Evolutionary conservation across 2,888 invertebrate genomes (phyloP), one percentile per base, ranked within the genome.

Genomic region (Chloroclystis v-ata): DNA sequence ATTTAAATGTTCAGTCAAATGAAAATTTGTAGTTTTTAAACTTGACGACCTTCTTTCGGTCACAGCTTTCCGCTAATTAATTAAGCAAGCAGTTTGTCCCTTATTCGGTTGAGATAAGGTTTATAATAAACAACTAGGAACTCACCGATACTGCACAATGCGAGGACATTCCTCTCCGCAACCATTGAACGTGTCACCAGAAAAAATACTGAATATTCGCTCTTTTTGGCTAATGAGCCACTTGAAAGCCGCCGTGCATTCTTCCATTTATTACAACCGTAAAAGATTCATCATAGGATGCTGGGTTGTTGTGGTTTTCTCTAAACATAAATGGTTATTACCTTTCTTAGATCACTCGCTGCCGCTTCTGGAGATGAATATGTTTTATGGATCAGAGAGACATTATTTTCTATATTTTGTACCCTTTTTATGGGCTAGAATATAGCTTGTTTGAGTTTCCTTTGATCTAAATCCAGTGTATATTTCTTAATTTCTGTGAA

Each of bases 191-290:
- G 39, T 54, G 52, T 52, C 52, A 41, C 55, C 47, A 51, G 60
- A 67, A 66, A 69, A 60, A 52, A 47, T 44, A 20, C 20, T 20
- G 20, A 20, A 20, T 47, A 52, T 57, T 62, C 59, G 59, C 56
- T 54, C 20, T 43, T 64, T 69, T 68, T 57, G 59, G 59, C 70
- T 75, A 79, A 82, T 79, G 76, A 73, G 70, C 65, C 16, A 56
- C 63, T 58, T 66, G 62, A 75, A 78, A 81, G 63, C 65, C 44
- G 61, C 75, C 76, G 78, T 68, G 54, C 3, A 20, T 20, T 20
- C n/a, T n/a, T n/a, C 51, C 58, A 54, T 43, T 56, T 67, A 73
- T 78, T 74, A 70, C 64, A 59, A 52, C 51, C 54, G 51, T 59
- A 63, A 59, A 47, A 52, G 43, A 47, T 43, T 50, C 25, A 48